Evolutionary conservation across 2,113 vertebrate species (phyloP), one percentile per base, ranked within the genome.

Genomic region (Colistium nudipinnis): DNA sequence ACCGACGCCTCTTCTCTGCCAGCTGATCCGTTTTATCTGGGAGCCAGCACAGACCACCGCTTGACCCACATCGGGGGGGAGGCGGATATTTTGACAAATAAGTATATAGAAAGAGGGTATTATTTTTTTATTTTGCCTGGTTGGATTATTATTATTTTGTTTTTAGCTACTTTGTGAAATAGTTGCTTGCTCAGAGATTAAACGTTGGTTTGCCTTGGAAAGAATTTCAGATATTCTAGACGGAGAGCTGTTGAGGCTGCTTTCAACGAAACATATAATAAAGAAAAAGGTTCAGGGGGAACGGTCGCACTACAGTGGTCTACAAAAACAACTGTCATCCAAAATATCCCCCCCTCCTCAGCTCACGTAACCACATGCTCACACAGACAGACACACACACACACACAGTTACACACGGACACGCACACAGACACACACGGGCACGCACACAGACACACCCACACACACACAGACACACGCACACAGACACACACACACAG

Each of bases 201-300:
- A 81, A 55, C 53, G 20, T 47, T 43, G 67, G 83, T 88, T 90
- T 87, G 63, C 67, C 55, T 81, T 70, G 81, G 84, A 91, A 86
- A 56, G 72, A 89, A 85, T 83, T 57, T 14, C 41, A 60, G 45
- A 82, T 76, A 71, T 82, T 80, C 64, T 17, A 80, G 14, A 86
- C 3, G 20, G 47, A 31, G 61, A 78, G 76, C 69, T 78, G 75
- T 59, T 69, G 33, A 81, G 47, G 59, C 74, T 16, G 48, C n/a
- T 85, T 83, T 68, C 52, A 83, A 83, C 67, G 31, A 87, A 45
- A 88, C 82, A 82, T 82, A 85, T 87, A 84, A 90, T 89, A 53
- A 51, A 35, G 54, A 10, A 65, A 61, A 65, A 61, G 52, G 76
- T 85, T 89, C 78, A 80, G 66, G 48, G n/a, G 47, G 52, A 80